phyloP scores from a whole-genome alignment of 2,797 vertebrate species.

The Pseudotriccus pelzelni region DNA sequence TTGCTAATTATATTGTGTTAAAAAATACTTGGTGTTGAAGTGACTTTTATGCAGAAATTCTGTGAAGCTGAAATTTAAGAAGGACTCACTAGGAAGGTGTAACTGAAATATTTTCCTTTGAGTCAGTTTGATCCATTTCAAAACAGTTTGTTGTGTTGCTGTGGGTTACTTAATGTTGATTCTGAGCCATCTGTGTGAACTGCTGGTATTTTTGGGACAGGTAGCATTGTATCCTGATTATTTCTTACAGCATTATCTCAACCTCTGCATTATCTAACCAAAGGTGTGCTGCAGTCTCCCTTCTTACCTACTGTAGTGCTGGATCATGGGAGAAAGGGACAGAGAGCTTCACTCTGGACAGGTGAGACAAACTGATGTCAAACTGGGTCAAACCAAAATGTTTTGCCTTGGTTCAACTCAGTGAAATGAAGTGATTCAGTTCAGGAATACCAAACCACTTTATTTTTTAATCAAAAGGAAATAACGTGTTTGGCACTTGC shows the following conservation, averaged over 20 bases:
- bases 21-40: constrained; percentile 48
- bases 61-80: constrained; percentile 8
- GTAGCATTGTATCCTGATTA: neutral
- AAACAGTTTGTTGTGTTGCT: constrained; percentile 8
- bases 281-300: neutral
- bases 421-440: neutral
- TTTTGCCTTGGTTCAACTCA: neutral
- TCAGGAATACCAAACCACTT: neutral
- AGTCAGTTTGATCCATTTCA: constrained; percentile 16
- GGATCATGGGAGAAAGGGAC: neutral
- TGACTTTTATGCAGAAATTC: constrained; percentile 41
- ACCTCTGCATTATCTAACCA: neutral
- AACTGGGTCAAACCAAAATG: neutral
- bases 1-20: constrained; percentile 61
- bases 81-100: neutral
- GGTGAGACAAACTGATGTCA: neutral
- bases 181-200: neutral
- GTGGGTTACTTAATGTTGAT: constrained; percentile 1
- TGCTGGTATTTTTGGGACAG: neutral
- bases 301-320: neutral
- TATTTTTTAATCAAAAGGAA: neutral
- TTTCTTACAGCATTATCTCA: neutral
- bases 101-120: constrained; percentile 40
- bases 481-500: neutral
- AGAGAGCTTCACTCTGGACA: neutral